Percentiles rank a stretch among this genome's conserved stretches.
Conservation (phyloP, 2,888 invertebrate genomes). For the Branchipolynoe longqiensis region DNA sequence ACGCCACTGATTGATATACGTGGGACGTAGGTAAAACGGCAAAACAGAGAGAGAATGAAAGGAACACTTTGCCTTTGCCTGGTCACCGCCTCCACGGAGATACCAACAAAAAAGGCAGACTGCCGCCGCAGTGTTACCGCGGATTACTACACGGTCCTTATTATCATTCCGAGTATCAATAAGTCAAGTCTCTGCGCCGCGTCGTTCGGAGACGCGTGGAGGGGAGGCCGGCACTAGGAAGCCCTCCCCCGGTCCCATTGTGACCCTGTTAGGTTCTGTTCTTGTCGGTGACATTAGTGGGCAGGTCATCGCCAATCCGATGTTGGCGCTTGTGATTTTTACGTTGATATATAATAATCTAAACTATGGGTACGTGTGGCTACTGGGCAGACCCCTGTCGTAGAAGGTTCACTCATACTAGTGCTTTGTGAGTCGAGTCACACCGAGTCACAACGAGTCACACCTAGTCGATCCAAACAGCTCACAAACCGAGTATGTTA, state of each 20-base stretch:
- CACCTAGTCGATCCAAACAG: background rate
- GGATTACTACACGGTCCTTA: slow-evolving; percentile 41
- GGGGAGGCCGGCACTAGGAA: background rate
- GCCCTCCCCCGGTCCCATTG: background rate
- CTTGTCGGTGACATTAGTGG: background rate
- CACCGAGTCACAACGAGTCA: slow-evolving; percentile 8
- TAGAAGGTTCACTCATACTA: slow-evolving; percentile 32
- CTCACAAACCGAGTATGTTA: slow-evolving; percentile 37
- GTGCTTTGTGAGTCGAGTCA: slow-evolving; percentile 25
- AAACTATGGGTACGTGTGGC: slow-evolving; percentile 13
- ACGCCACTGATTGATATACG: slow-evolving; percentile 26
- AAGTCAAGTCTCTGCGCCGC: background rate
- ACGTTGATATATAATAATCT: slow-evolving; percentile 33
- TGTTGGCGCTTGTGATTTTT: slow-evolving; percentile 45
- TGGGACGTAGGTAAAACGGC: slow-evolving; percentile 6
- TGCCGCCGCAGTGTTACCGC: background rate
- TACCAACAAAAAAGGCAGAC: no score
- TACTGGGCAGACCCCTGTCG: background rate
- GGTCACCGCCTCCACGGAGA: background rate
- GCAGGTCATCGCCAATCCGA: slow-evolving; percentile 3
- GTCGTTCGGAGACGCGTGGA: no score
- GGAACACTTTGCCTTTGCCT: background rate
- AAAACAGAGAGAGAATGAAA: slow-evolving; percentile 6
- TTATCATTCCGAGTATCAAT: slow-evolving; percentile 39
- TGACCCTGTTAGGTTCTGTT: no score